phyloP scores from a whole-genome alignment of 2,797 vertebrate species.

The Tolypeutes matacus region DNA sequence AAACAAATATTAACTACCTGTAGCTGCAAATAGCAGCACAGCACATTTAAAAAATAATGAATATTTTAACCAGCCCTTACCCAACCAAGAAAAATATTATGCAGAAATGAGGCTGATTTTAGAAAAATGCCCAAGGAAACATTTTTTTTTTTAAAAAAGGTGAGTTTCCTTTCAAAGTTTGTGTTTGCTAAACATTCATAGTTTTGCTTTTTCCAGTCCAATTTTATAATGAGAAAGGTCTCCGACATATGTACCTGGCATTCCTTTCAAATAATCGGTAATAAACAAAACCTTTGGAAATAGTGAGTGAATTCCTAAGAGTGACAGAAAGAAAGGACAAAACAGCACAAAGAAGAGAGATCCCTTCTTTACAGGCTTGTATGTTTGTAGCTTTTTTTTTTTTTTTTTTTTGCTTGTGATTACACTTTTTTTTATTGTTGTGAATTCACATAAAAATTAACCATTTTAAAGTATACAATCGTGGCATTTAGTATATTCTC shows the following conservation, averaged over 20 bases:
- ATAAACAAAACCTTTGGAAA: conserved; percentile 71
- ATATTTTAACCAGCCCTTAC: conserved; percentile 81
- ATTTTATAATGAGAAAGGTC: conserved; percentile 81
- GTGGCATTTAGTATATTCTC: too few species aligned
- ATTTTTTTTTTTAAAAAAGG: conserved; percentile 64
- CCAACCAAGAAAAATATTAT: conserved; percentile 82
- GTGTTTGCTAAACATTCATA: conserved; percentile 84
- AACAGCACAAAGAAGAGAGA: neutral
- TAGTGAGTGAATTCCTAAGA: conserved; percentile 76
- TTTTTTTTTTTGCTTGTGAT: too few species aligned
- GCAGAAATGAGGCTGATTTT: conserved; percentile 79
- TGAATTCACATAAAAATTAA: too few species aligned
- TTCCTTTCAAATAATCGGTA: conserved; percentile 70
- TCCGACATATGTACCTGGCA: conserved; percentile 78
- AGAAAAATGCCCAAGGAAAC: conserved; percentile 80
- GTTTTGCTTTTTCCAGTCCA: conserved; percentile 82
- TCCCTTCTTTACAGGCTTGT: neutral
- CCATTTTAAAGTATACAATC: too few species aligned
- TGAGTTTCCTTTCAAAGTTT: conserved; percentile 85
- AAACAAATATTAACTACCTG: conserved; percentile 81
- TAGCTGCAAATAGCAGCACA: conserved; percentile 79
- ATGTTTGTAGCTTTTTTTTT: neutral
- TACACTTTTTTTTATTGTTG: too few species aligned
- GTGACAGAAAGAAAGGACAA: conserved; percentile 41
- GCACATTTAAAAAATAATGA: conserved; percentile 82